A percentile compares a stretch with the other conserved stretches of the same genome.
Conservation (phyloP, 2,797 vertebrate genomes). For the Characodon lateralis region DNA sequence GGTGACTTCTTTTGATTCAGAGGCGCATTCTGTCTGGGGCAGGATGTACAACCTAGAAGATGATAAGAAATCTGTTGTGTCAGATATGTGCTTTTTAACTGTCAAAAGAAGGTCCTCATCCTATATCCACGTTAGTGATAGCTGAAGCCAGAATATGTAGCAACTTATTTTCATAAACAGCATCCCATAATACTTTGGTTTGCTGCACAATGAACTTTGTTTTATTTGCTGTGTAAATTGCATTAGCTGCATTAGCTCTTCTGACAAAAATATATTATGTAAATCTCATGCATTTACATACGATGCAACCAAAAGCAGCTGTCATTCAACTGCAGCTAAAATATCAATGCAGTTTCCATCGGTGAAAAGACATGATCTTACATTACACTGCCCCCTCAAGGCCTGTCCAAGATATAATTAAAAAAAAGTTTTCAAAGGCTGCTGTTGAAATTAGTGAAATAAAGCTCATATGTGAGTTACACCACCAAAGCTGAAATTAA, state of each 20-base stretch:
- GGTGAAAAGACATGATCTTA: background rate
- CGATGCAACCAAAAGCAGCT: constrained; percentile 4
- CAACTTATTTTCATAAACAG: background rate
- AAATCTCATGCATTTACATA: constrained; percentile 5
- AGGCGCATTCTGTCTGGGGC: background rate
- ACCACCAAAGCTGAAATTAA: background rate
- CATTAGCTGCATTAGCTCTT: background rate
- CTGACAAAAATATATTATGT: constrained; percentile 4
- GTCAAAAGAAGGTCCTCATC: background rate
- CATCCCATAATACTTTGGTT: background rate
- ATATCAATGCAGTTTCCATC: background rate
- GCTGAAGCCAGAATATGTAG: background rate
- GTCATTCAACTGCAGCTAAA: background rate
- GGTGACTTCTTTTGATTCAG: constrained; percentile 4
- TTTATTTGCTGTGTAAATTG: background rate
- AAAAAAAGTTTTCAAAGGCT: background rate
- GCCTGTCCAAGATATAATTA: background rate
- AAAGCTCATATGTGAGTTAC: background rate
- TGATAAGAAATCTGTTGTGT: background rate
- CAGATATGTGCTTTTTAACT: background rate
- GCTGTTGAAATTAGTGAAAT: background rate
- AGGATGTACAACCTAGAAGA: background rate
- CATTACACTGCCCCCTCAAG: constrained; percentile 69
- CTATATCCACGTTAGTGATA: background rate
- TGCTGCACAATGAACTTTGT: background rate